Evolutionary conservation across 2,888 invertebrate species (phyloP).

Genomic region (Phaonia tiefii): DNA sequence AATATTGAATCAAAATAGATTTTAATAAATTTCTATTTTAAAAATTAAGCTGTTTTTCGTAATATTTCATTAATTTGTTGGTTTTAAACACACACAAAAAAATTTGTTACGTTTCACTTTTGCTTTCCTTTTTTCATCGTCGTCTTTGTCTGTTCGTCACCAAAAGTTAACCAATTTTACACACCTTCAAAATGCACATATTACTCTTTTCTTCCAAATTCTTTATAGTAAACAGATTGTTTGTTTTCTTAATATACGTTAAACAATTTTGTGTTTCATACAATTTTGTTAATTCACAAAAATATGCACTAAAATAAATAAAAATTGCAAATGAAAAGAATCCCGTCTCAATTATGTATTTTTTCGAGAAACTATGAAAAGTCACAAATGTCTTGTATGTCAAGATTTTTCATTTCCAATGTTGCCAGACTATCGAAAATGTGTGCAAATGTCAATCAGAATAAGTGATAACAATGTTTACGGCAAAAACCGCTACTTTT

Average conservation of each 20-base stretch:
- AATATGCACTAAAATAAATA: conserved; percentile 60
- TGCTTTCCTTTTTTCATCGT: conserved; percentile 46
- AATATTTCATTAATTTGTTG: conserved; percentile 70
- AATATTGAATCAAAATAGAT: too few species aligned
- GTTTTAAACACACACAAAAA: conserved; percentile 8
- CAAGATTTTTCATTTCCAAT: conserved; percentile 33
- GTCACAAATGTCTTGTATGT: conserved; percentile 59
- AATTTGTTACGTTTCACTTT: conserved; percentile 67
- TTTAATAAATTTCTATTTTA: not conserved
- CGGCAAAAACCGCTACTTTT: too few species aligned
- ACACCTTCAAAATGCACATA: conserved; percentile 79
- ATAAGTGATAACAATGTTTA: too few species aligned
- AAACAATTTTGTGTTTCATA: conserved; percentile 50
- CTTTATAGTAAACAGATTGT: conserved; percentile 56
- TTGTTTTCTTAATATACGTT: conserved; percentile 48
- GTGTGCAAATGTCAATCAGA: too few species aligned
- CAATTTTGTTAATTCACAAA: too few species aligned
- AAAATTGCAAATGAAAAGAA: conserved; percentile 56
- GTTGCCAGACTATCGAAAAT: conserved; percentile 13
- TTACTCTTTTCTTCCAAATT: conserved; percentile 73
- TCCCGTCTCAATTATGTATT: conserved; percentile 53
- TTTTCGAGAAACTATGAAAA: conserved; percentile 62
- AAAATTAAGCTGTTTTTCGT: conserved; percentile 11
- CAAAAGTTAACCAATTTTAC: conserved; percentile 64
- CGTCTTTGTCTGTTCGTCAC: conserved; percentile 44